Evolutionary conservation across 2,888 invertebrate genomes (phyloP), one percentile per base, ranked within the genome.

Genomic region (Yponomeuta cagnagella): DNA sequence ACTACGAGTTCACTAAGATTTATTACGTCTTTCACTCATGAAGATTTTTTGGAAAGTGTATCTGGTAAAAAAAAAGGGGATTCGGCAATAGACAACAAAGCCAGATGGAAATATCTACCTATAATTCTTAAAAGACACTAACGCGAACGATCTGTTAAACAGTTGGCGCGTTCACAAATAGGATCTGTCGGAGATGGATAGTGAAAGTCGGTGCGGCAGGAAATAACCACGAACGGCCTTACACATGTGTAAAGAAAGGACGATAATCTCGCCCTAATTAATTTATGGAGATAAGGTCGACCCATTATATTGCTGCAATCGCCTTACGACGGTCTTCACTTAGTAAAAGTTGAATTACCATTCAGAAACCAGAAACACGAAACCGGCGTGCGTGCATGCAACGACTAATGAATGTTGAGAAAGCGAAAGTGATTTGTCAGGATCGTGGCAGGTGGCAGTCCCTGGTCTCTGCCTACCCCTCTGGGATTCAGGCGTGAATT

Each of bases 181-280:
- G 70, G 70, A 63, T 68, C 67, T 65, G 72, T 68, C 68, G 72
- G 58, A 72, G 72, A 72, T 70, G 70, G 70, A 72, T 72, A 33
- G 70, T 70, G 70, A 65, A 43, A 58, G 52, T 15, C 52, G 15
- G 8, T 58, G 52, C 52, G 52, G 52, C 52, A 15, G 52, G 15
- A 15, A 58, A 58, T 58, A 58, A 15, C 52, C 15, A 5, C 15
- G 3, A 30, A 23, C 30, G 65, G 1, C 52, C 52, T 58, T 58
- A 58, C 52, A 58, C 0, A 58, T 58, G 52, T 58, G 15, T 15
- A 58, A 58, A 58, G 52, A 58, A 58, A 58, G 52, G 52, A 58
- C 52, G 52, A 58, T 15, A 58, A 58, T 58, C 52, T 58, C 15
- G 52, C 52, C 15, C 52, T 58, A 58, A 58, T 58, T 58, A 58